A percentile compares a stretch with the other conserved stretches of the same genome.
phyloP scores from a whole-genome alignment of 1,140 invertebrate species.

The Heliothis virescens region DNA sequence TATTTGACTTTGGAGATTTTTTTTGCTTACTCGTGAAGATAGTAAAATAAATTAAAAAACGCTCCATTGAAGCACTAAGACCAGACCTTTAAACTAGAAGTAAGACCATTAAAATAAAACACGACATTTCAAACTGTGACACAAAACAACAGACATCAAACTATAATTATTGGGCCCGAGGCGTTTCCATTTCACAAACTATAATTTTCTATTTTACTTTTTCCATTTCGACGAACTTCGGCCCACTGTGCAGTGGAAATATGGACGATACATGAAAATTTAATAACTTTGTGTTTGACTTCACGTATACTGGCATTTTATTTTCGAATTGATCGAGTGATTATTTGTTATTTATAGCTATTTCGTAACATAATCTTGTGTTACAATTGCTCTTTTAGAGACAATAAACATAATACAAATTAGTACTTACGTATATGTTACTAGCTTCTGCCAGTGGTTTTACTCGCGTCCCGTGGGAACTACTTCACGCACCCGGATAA shows the following conservation, averaged over 20 bases:
- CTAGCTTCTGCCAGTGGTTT: too few species aligned
- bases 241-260: background rate
- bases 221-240: constrained; percentile 4
- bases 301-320: background rate
- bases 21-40: too few species aligned
- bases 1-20: too few species aligned
- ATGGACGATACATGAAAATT: background rate
- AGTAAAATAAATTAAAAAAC: background rate
- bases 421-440: too few species aligned
- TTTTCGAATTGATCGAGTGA: background rate
- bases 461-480: too few species aligned
- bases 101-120: constrained; percentile 19
- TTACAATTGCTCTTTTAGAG: too few species aligned
- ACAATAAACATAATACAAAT: too few species aligned
- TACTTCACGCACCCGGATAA: too few species aligned
- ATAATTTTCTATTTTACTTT: constrained; percentile 38
- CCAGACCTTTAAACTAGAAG: background rate
- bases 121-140: constrained; percentile 3
- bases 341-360: too few species aligned
- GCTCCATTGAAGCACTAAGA: background rate
- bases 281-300: background rate
- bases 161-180: constrained; percentile 16
- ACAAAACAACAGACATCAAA: constrained; percentile 8
- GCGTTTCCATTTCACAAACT: constrained; percentile 37
- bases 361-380: too few species aligned